A percentile compares a stretch with the other conserved stretches of the same genome.
Conservation (phyloP, 2,888 invertebrate species). For the Opisthograptis luteolata region DNA sequence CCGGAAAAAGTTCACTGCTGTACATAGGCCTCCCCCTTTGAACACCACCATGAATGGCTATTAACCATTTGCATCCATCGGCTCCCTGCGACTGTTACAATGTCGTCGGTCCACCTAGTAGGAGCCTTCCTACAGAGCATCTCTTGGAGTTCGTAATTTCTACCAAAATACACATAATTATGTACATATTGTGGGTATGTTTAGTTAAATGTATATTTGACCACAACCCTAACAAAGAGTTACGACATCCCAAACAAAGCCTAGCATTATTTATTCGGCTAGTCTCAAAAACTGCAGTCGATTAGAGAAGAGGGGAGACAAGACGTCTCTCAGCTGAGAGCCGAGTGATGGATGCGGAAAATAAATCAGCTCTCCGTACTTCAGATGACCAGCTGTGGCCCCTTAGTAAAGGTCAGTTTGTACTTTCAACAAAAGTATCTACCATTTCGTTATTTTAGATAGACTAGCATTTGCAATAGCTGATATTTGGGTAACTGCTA, state of each 20-base stretch:
- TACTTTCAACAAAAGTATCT: constrained; percentile 3
- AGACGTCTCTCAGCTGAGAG: constrained; percentile 69
- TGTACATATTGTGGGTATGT: too few relatives aligned
- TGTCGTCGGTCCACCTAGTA: too few relatives aligned
- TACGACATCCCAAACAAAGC: neutral
- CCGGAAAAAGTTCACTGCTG: too few relatives aligned
- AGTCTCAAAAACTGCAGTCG: constrained; percentile 56
- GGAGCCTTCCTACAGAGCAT: too few relatives aligned
- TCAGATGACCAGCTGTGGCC: constrained; percentile 67
- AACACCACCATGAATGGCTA: too few relatives aligned
- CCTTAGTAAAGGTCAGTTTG: constrained; percentile 33
- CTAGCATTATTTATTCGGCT: constrained; percentile 51
- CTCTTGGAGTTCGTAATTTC: too few relatives aligned
- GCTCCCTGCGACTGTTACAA: too few relatives aligned
- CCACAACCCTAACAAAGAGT: neutral
- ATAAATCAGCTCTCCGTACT: constrained; percentile 78
- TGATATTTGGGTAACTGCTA: too few relatives aligned
- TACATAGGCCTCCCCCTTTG: too few relatives aligned
- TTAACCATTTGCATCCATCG: too few relatives aligned
- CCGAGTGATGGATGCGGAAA: constrained; percentile 74
- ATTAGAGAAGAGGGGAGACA: constrained; percentile 65
- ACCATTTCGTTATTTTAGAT: neutral
- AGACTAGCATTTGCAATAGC: neutral
- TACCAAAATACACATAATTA: too few relatives aligned
- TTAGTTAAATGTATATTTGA: too few relatives aligned